Evolutionary conservation across 1,140 invertebrate genomes (phyloP), one percentile per base, ranked within the genome.

Genomic region (Stegodyphus mimosarum): DNA sequence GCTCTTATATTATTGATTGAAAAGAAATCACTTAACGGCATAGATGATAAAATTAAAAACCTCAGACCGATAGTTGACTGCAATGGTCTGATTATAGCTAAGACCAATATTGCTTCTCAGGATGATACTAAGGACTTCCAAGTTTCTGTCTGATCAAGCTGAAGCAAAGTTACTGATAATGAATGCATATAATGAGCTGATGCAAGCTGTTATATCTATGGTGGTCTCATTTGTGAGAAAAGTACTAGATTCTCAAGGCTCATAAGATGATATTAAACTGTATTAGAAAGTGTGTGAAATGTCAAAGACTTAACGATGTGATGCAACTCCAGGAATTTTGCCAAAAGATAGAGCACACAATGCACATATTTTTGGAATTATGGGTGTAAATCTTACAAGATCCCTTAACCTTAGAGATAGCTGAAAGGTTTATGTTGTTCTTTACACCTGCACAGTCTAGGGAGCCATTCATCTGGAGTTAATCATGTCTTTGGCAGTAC

Each of bases 401-500:
- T 89, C 89, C 6, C 48, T 90, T 7, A 88, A 78, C 72, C 60
- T 90, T 5, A 88, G 88, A 74, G 86, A 87, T 55, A 33, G 50
- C 48, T 18, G 9, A n/a, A 84, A 85, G 33, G 51, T 67, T 18
- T 85, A 33, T 64, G 63, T 85, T 51, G 51, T 63, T 13, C 48
- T 85, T 55, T 76, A 50, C 71, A 85, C 66, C 3, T 85, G 83
- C 15, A 77, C 89, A 88, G 64, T 88, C 77, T 71, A 90, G 88
- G 87, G 91, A 77, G 91, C 91, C 0, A 87, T 92, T 4, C 91
- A 92, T 81, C 49, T 92, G n/a, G 89, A 90, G 71, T 60, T 89
- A 10, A 74, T 88, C 7, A 70, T 48, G 6, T 64, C 79, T 69
- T 67, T 90, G 1, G 79, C 18, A 11, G 88, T 89, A 2, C 88